Conservation (phyloP, 1,140 invertebrate genomes). For the Drosophila melanogaster region Release_6_plus_ISO1_MT NT_033777.3:18014001-18014500, state of each 20-base stretch:
- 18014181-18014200: not conserved
- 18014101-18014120: constrained; percentile 23
- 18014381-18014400: constrained; percentile 84
- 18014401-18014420: constrained; percentile 51
- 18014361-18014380: constrained; percentile 85
- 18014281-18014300: constrained; percentile 37
- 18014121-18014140: constrained; percentile 46
- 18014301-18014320: constrained; percentile 60
- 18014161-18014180: not conserved
- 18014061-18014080: constrained; percentile 50
- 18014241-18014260: constrained; percentile 58
- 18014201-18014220: constrained; percentile 6
- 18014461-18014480: constrained; percentile 71
- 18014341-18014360: constrained; percentile 84
- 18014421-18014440: constrained; percentile 36
- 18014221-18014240: constrained; percentile 68
- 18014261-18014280: constrained; percentile 7
- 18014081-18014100: constrained; percentile 33
- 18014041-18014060: constrained; percentile 30
- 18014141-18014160: constrained; percentile 11
- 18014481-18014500: constrained; percentile 68
- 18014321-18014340: constrained; percentile 43
- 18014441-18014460: constrained; percentile 56
- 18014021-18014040: constrained; percentile 31
- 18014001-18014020: constrained; percentile 54